Evolutionary conservation across 1,140 invertebrate species (phyloP).

Genomic region (Aphelenchoides fujianensis): DNA sequence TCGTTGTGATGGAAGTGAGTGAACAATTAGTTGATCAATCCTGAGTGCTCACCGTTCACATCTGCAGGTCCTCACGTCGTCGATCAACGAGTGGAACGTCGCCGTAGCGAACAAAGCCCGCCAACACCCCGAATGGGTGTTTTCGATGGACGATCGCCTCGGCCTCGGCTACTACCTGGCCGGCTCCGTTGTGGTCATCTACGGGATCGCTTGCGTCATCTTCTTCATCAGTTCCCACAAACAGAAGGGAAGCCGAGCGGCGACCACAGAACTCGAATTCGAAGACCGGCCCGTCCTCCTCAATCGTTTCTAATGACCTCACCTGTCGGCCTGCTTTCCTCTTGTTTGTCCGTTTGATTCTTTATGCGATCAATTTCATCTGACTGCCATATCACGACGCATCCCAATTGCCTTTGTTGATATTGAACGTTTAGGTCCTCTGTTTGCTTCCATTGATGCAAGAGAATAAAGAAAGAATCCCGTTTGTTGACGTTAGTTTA

Average conservation of each 20-base stretch:
- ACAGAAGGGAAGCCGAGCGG: conserved; percentile 53
- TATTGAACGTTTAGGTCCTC: too few relatives aligned
- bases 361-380: too few relatives aligned
- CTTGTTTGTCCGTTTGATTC: too few relatives aligned
- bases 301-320: conserved; percentile 41
- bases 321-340: too few relatives aligned
- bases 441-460: too few relatives aligned
- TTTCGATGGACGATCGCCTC: conserved; percentile 29
- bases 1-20: too few relatives aligned
- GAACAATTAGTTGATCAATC: too few relatives aligned
- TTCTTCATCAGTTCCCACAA: conserved; percentile 51
- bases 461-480: too few relatives aligned
- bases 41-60: not conserved
- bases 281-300: conserved; percentile 52
- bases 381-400: too few relatives aligned
- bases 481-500: too few relatives aligned
- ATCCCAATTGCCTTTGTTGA: too few relatives aligned
- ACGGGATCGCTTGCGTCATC: conserved; percentile 34
- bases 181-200: conserved; percentile 35
- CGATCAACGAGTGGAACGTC: conserved; percentile 51
- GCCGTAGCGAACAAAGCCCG: conserved; percentile 34
- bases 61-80: conserved; percentile 47
- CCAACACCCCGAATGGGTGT: conserved; percentile 36
- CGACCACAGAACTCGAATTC: conserved; percentile 53
- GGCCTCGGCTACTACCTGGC: conserved; percentile 43